A percentile compares a stretch with the other conserved stretches of the same genome.
Conservation (phyloP, 2,888 invertebrate species). For the Drosophila nigricruria region DNA sequence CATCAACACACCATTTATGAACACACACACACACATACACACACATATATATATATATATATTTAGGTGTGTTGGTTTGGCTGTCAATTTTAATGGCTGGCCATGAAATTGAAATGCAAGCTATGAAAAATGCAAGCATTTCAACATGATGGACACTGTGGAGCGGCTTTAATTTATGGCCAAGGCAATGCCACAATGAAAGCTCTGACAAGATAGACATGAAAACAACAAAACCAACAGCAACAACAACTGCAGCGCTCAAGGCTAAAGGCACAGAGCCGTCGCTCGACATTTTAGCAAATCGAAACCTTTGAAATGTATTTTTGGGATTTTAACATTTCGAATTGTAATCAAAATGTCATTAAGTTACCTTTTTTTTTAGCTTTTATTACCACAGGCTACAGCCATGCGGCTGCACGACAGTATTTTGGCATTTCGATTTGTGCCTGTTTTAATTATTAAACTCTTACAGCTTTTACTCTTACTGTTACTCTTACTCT, state of each 20-base stretch:
- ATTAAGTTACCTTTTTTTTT: slow-evolving; percentile 51
- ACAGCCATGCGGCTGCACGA: neutral
- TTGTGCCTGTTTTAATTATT: slow-evolving; percentile 45
- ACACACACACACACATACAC: slow-evolving; percentile 16
- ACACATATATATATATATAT: slow-evolving; percentile 2
- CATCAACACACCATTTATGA: slow-evolving; percentile 52
- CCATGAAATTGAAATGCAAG: slow-evolving; percentile 77
- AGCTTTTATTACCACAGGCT: slow-evolving; percentile 12
- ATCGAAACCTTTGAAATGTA: slow-evolving; percentile 31
- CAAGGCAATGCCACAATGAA: slow-evolving; percentile 32
- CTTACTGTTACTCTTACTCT: slow-evolving; percentile 5
- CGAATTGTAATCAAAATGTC: slow-evolving; percentile 67
- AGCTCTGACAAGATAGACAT: slow-evolving; percentile 19
- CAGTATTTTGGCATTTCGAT: slow-evolving; percentile 35
- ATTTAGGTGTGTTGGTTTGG: slow-evolving; percentile 25
- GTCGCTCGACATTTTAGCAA: slow-evolving; percentile 14
- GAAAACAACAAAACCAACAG: slow-evolving; percentile 13
- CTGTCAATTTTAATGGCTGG: slow-evolving; percentile 74
- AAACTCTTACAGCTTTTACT: slow-evolving; percentile 23
- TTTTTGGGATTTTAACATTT: slow-evolving; percentile 32
- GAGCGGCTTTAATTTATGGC: slow-evolving; percentile 67
- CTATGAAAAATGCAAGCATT: slow-evolving; percentile 73
- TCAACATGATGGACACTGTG: slow-evolving; percentile 74
- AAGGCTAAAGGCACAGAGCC: slow-evolving; percentile 19
- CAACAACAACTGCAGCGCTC: slow-evolving; percentile 18